Evolutionary conservation across 2,888 invertebrate species (phyloP), one percentile per base, ranked within the genome.

Genomic region (Silvanus unidentatus): DNA sequence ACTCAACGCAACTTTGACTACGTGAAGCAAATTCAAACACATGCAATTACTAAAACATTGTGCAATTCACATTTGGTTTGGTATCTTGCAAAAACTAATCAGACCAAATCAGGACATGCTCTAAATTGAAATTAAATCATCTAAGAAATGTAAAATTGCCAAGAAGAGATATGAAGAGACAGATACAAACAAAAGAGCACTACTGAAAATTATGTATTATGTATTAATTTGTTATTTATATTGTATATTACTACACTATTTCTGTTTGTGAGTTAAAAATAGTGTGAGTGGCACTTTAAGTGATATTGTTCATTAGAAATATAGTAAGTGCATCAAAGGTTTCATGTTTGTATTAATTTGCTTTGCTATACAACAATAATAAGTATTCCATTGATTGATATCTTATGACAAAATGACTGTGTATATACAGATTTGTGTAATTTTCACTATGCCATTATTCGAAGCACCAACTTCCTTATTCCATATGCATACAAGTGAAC

Each of bases 231-330:
- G 8, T 22, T 8, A 3, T 22, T 3, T 22, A 22, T 8, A 22
- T 22, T 5, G 22, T 22, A 22, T 22, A 22, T 22, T 22, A 22
- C 22, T 22, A 22, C 22, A 22, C 22, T 22, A 22, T 22, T 22
- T 22, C n/a, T 22, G 22, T 43, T 60, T 55, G 59, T 60, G 59
- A 59, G 56, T 58, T 55, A 58, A 51, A 58, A 52, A 57, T 57
- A 59, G 58, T 55, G 58, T 53, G 58, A 59, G 51, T 57, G 56
- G 40, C 41, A 35, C 38, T 51, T 39, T 22, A 42, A 41, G 44
- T 46, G 39, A 38, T 45, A 3, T 29, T 43, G 22, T 22, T 22
- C 22, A 22, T 22, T 8, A 22, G 22, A 22, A 22, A 22, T 22
- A 8, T 22, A 22, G 22, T 22, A 22, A 22, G 22, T 39, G 15